Base-by-base conservation (phyloP, 2,888 invertebrate species). In the Alviniconcha strummeri region DNA sequence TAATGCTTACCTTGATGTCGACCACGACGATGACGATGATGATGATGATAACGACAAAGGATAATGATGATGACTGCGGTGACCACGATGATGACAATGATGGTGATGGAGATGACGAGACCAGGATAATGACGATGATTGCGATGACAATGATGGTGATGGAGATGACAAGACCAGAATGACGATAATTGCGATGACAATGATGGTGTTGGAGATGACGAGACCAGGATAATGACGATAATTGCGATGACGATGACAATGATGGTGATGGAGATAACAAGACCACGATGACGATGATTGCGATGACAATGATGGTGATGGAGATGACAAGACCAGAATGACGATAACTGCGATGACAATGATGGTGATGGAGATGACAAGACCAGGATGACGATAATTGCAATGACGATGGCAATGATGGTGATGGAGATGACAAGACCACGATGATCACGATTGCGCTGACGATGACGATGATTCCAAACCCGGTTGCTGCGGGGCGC, bases 281-380 rank as follows among this genome's bases (percentile, higher is more conserved):
- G 75, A 52, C 36, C 36, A 52, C 2, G 75, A 52, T 75, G 75
- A 52, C 36, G 75, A 52, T 75, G 52, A 4, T 75, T 5, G 7
- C 36, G 75, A 75, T 75, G 75, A 75, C 36, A 36, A 75, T 75
- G 75, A 75, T 75, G 75, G 17, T 75, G 75, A 52, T 75, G 3
- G 17, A 19, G 75, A 75, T 75, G 75, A 6, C 36, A 36, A 75
- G 17, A 36, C 6, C 36, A 36, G 17, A 55, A 52, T 52, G 75
- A 52, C 36, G 75, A 52, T 75, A 36, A n/a, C 3, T 9, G 19
- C 17, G 74, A 11, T 72, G 19, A 52, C 74, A 11, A 11, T 72
- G 52, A 72, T 72, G 74, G 1, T 36, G 74, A 72, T 72, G 74
- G 17, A 11, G 2, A n/a, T 76, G 77, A 77, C 55, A 36, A 36